These are phyloP conservation scores for Serinus canaria DNA, from an alignment of 2,113 vertebrate genomes.

Conservation along the genomic window DNA sequence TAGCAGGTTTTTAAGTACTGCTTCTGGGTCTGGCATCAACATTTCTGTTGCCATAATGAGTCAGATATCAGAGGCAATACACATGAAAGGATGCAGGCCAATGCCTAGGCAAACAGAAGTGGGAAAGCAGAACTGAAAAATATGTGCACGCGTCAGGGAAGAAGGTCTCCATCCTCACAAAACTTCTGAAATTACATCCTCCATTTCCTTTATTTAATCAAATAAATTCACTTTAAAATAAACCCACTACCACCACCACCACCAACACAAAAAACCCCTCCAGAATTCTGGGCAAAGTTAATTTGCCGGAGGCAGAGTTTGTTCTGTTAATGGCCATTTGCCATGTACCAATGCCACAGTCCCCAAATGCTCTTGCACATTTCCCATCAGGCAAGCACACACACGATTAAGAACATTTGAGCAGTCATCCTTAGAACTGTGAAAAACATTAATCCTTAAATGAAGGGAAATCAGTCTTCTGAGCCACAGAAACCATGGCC, in stretches of 20 bases:
- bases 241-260: neutral
- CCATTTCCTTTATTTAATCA: neutral
- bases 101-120: neutral
- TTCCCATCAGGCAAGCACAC: constrained; percentile 35
- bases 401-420: constrained; percentile 8
- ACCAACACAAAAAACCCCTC: neutral
- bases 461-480: constrained; percentile 2
- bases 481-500: neutral
- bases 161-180: neutral
- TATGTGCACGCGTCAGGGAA: neutral
- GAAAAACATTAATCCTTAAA: constrained; percentile 37
- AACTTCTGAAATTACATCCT: neutral
- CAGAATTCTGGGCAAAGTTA: neutral
- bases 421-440: constrained; percentile 34
- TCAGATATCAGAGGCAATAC: constrained; percentile 52
- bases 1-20: constrained; percentile 56
- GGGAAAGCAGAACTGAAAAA: neutral
- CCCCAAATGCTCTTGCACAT: constrained; percentile 4
- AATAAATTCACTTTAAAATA: neutral
- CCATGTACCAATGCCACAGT: constrained; percentile 19
- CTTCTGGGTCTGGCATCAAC: constrained; percentile 45
- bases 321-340: constrained; percentile 53
- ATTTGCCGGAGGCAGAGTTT: constrained; percentile 33
- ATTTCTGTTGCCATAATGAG: constrained; percentile 34
- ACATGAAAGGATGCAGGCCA: constrained; percentile 24